phyloP scores from a whole-genome alignment of 2,113 vertebrate species.

The Bettongia penicillata region DNA sequence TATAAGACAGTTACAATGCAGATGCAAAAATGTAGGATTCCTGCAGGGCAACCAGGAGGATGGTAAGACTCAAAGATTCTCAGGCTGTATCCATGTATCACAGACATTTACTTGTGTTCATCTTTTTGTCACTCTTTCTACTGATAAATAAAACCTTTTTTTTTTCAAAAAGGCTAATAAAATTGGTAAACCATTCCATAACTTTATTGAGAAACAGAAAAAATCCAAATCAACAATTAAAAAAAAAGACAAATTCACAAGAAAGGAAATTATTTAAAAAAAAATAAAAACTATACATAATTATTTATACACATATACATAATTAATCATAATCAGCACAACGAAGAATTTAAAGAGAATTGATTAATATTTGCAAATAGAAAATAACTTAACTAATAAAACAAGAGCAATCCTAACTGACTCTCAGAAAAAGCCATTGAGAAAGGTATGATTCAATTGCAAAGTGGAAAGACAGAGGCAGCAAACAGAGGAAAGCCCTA shows the following conservation, averaged over 20 bases:
- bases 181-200: neutral
- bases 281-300: neutral
- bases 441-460: neutral
- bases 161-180: neutral
- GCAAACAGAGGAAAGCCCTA: neutral
- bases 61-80: neutral
- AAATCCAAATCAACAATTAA: neutral
- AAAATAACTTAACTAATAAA: neutral
- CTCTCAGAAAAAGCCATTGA: neutral
- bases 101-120: neutral
- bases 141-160: neutral
- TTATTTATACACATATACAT: too few species aligned
- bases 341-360: neutral
- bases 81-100: neutral
- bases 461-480: neutral
- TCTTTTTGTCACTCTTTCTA: neutral
- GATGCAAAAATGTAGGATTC: neutral
- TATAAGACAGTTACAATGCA: too few species aligned
- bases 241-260: neutral
- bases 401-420: neutral
- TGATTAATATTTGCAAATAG: neutral
- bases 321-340: neutral
- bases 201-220: neutral
- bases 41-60: too few species aligned
- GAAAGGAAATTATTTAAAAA: neutral